phyloP scores from a whole-genome alignment of 2,888 invertebrate species.

The Strigamia transsilvanica region DNA sequence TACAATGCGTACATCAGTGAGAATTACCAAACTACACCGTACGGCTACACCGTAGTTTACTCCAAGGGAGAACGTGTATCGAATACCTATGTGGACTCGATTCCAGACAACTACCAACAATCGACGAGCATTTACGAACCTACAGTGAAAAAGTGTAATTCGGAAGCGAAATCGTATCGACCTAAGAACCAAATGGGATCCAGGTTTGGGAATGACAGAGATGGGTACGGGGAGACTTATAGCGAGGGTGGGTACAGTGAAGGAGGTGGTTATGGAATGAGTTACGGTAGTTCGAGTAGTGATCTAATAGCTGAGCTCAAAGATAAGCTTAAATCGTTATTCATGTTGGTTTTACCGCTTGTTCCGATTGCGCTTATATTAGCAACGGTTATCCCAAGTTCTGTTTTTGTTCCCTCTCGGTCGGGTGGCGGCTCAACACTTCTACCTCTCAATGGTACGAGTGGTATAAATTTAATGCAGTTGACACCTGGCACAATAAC shows the following conservation, averaged over 20 bases:
- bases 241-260: too few species aligned
- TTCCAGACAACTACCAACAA: not conserved
- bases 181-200: too few species aligned
- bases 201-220: too few species aligned
- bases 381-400: constrained; percentile 40
- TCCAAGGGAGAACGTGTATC: not conserved
- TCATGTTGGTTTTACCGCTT: constrained; percentile 24
- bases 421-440: not conserved
- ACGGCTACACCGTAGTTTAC: not conserved
- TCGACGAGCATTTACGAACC: not conserved
- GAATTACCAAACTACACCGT: not conserved
- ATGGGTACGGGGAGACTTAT: not conserved
- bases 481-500: not conserved
- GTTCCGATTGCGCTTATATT: constrained; percentile 22
- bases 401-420: constrained; percentile 21
- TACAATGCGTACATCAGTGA: not conserved
- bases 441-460: constrained; percentile 24
- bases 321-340: not conserved
- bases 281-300: not conserved
- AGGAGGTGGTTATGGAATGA: not conserved
- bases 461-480: constrained; percentile 1
- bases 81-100: not conserved
- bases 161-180: too few species aligned
- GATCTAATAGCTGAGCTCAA: not conserved
- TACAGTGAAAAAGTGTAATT: too few species aligned